Evolutionary conservation across 2,797 vertebrate species (phyloP), one percentile per base, ranked within the genome.

Genomic region (Limnodromus scolopaceus): DNA sequence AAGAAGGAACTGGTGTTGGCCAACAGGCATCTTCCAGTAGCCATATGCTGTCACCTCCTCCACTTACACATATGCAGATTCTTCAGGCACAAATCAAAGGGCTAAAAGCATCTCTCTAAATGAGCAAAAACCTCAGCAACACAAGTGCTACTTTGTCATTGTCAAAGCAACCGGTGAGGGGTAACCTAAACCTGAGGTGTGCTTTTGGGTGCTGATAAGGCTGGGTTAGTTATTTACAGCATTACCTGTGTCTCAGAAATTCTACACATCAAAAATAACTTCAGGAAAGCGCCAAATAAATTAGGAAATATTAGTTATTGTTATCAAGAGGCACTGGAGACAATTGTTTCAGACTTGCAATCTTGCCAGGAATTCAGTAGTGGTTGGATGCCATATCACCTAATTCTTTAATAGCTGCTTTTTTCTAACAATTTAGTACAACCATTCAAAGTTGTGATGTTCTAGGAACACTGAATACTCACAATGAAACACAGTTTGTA

Each of bases 351-450:
- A 66, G 28, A 72, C 27, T 53, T 74, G 19, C 16, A 79, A 2
- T 84, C 78, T 70, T 83, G 32, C 55, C 60, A 91, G 36, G 85
- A 92, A 55, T 36, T 84, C 28, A 36, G 7, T 69, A 61, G 49
- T n/a, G 8, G 36, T 13, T 70, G 55, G 22, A 65, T 57, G n/a
- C 36, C n/a, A 79, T 6, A 63, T 2, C 27, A 71, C 12, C 2
- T 10, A 66, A 55, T 15, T 78, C 68, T 79, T 83, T 36, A 72
- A 84, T 27, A 79, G 24, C 12, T 46, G 53, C 13, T 69, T 41
- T 61, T 78, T 45, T 28, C 11, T 43, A 75, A 54, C n/a, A 82
- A 77, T 65, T 66, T 39, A 86, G 68, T 24, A 49, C 51, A 70
- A 70, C 5, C 16, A 43, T 34, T 76, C 32, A 32, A 74, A 80